These are phyloP conservation scores for Malurus splendens DNA, from an alignment of 2,797 vertebrate genomes.

Conservation along the genomic window DNA sequence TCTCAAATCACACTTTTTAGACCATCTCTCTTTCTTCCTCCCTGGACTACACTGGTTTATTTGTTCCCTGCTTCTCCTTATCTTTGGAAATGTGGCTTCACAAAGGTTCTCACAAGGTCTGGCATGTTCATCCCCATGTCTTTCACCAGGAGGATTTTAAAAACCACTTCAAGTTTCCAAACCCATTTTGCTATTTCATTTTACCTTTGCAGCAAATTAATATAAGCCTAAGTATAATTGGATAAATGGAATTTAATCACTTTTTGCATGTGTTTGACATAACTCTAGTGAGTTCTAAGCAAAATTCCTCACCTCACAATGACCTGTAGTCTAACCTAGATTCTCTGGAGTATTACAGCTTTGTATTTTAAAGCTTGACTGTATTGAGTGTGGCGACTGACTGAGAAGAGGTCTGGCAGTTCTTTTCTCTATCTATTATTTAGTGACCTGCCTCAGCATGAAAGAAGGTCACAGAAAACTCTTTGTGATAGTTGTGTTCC, in stretches of 20 bases:
- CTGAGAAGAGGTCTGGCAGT: conserved; percentile 23
- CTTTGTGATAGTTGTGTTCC: not conserved
- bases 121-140: accelerated
- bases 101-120: not conserved
- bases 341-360: not conserved
- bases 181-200: not conserved
- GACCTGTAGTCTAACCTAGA: not conserved
- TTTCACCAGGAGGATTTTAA: not conserved
- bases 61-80: not conserved
- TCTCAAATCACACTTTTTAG: not conserved
- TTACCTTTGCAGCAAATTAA: not conserved
- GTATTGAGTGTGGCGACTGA: not conserved
- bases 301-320: not conserved
- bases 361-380: not conserved
- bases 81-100: not conserved
- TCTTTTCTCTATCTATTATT: conserved; percentile 15
- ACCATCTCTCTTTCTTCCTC: not conserved
- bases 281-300: not conserved
- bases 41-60: not conserved
- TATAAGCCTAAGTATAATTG: not conserved
- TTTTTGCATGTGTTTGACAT: not conserved
- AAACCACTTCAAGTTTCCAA: not conserved
- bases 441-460: not conserved
- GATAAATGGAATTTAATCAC: not conserved
- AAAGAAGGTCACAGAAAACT: conserved; percentile 15